These are phyloP conservation scores for Schizaphis graminum DNA, from an alignment of 2,888 invertebrate genomes.

Conservation along the genomic window DNA sequence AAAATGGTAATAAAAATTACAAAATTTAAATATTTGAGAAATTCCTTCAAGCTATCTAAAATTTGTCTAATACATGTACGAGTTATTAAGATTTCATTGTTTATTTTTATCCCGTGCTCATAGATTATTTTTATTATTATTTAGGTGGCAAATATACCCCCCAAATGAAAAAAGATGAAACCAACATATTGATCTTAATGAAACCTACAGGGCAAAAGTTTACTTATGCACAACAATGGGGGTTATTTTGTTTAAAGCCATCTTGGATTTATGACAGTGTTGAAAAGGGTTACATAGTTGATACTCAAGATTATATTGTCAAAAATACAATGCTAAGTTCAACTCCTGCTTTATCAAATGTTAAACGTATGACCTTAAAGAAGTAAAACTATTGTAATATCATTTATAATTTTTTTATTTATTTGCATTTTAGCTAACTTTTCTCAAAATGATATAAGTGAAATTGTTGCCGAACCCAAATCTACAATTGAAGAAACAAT, in stretches of 20 bases:
- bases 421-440: slow-evolving; percentile 32
- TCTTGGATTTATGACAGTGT: slow-evolving; percentile 88
- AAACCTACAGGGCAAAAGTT: slow-evolving; percentile 80
- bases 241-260: slow-evolving; percentile 80
- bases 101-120: not conserved
- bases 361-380: slow-evolving; percentile 40
- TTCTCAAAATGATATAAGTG: slow-evolving; percentile 44
- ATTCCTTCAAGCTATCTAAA: not conserved
- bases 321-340: slow-evolving; percentile 52
- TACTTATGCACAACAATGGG: slow-evolving; percentile 75
- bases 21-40: not conserved
- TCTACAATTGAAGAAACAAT: slow-evolving; percentile 51
- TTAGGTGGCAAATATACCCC: slow-evolving; percentile 76
- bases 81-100: not conserved
- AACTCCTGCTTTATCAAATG: slow-evolving; percentile 39
- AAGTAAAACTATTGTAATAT: not conserved
- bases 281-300: slow-evolving; percentile 75
- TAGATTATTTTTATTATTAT: slow-evolving; percentile 67
- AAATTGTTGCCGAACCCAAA: slow-evolving; percentile 42
- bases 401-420: not conserved
- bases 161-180: slow-evolving; percentile 73
- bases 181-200: slow-evolving; percentile 74
- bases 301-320: slow-evolving; percentile 51
- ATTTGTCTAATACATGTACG: not conserved
- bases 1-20: slow-evolving; percentile 75